Percentiles rank a stretch among this genome's conserved stretches.
phyloP scores from a whole-genome alignment of 1,140 invertebrate species.

The Drosophila eugracilis region DNA sequence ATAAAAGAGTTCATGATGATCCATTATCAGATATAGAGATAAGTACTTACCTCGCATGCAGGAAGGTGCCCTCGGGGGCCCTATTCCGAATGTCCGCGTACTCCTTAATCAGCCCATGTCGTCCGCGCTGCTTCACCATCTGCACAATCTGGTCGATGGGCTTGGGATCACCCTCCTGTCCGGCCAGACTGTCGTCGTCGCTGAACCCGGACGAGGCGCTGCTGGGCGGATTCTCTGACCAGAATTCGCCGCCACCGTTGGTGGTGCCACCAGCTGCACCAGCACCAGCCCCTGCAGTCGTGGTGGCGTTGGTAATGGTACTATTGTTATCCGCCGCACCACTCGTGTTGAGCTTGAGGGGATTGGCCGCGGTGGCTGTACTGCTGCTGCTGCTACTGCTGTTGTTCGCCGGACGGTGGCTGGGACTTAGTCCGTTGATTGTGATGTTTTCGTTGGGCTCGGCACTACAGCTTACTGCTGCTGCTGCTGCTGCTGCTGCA shows the following conservation, averaged over 20 bases:
- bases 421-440: slow-evolving; percentile 79
- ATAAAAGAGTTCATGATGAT: slow-evolving; percentile 29
- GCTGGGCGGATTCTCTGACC: slow-evolving; percentile 89
- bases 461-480: no score
- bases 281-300: slow-evolving; percentile 9
- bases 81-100: slow-evolving; percentile 93
- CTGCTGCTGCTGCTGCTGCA: slow-evolving; percentile 4
- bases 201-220: slow-evolving; percentile 94
- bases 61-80: slow-evolving; percentile 93
- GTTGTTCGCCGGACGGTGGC: slow-evolving; percentile 30
- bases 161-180: slow-evolving; percentile 87
- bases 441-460: slow-evolving; percentile 83
- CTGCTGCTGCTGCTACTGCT: slow-evolving; percentile 28
- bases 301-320: slow-evolving; percentile 13
- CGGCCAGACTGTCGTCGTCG: slow-evolving; percentile 94
- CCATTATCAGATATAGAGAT: neutral
- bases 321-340: slow-evolving; percentile 24
- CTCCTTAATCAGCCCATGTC: slow-evolving; percentile 92
- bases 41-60: slow-evolving; percentile 86
- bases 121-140: slow-evolving; percentile 90
- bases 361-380: slow-evolving; percentile 8
- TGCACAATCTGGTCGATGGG: slow-evolving; percentile 92
- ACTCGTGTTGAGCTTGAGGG: slow-evolving; percentile 42
- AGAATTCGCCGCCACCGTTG: slow-evolving; percentile 84
- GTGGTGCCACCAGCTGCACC: slow-evolving; percentile 13